Percentiles rank a stretch among this genome's conserved stretches.
Evolutionary conservation across 2,113 vertebrate genomes (phyloP).

Genomic region (Pteruthius melanotis): DNA sequence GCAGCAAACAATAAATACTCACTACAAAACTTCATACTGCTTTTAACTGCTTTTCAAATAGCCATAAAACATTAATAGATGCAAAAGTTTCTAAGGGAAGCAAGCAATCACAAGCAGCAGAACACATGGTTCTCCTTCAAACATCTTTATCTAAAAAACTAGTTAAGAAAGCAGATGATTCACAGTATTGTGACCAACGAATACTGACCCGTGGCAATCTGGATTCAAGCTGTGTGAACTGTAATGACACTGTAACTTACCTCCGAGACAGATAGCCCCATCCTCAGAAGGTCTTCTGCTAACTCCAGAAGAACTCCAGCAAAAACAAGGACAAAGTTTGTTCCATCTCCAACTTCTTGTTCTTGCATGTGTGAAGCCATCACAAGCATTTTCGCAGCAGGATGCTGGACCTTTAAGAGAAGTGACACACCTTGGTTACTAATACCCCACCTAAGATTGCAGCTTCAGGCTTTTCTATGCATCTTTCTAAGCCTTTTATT

Average conservation of each 20-base stretch:
- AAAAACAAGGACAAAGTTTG: slow-evolving; percentile 97
- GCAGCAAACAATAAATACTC: not conserved
- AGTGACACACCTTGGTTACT: not conserved
- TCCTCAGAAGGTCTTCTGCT: slow-evolving; percentile 92
- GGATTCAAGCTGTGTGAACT: not conserved
- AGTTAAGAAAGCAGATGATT: not conserved
- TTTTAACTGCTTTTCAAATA: not conserved
- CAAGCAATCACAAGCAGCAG: not conserved
- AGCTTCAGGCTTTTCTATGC: not conserved
- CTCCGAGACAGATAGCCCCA: slow-evolving; percentile 95
- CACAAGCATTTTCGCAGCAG: slow-evolving; percentile 97
- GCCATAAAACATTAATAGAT: not conserved
- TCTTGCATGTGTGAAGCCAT: slow-evolving; percentile 99
- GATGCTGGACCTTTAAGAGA: slow-evolving; percentile 89
- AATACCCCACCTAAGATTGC: not conserved
- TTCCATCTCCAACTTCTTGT: slow-evolving; percentile 96
- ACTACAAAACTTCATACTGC: not conserved
- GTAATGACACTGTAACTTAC: slow-evolving; percentile 54
- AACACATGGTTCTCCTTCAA: not conserved
- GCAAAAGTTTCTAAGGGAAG: not conserved
- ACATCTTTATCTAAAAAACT: not conserved
- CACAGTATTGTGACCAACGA: not conserved
- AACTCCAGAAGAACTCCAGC: slow-evolving; percentile 91
- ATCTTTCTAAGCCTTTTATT: not conserved
- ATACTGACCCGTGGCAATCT: not conserved